Evolutionary conservation across 2,113 vertebrate genomes (phyloP), one percentile per base, ranked within the genome.

Genomic region (Malurus melanocephalus): DNA sequence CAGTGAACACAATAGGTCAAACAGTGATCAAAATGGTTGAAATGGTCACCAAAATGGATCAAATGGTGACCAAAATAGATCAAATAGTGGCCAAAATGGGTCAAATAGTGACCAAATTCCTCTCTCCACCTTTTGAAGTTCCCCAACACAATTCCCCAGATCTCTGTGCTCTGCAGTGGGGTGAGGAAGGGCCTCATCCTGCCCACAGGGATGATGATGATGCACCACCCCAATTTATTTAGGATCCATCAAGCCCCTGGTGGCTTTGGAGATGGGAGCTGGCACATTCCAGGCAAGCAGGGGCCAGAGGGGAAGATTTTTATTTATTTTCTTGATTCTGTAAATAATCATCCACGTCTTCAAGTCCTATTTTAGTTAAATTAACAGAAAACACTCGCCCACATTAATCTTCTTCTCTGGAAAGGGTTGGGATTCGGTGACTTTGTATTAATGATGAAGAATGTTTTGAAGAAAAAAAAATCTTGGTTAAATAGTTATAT

Each of bases 161-260:
- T n/a, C 46, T 86, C 73, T 65, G 43, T 13, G 15, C 40, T 76
- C 33, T 60, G 48, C 28, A 12, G 52, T 35, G 32, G 32, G 21
- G 16, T 1, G 43, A 72, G 68, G 0, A 11, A 46, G 27, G 26
- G 53, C 8, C 11, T 1, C 23, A 2, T 81, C 38, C 57, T 62
- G 76, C 71, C n/a, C 46, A 0, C 16, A 2, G 45, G 28, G n/a
- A 6, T 3, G 56, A 35, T 15, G 84, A 6, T 3, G 56, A 35
- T 15, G 84, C 35, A 22, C 1, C 42, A 2, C 66, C 51, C 19
- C 1, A 0, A 3, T 4, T 35, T 35, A 1, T 2, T 32, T 17
- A 51, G 42, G 30, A 7, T 64, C 7, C 43, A 3, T 0, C 15
- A 30, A 14, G 21, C 22, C n/a, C 1, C 0, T 27, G n/a, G 4